Base-by-base conservation (phyloP, 2,797 vertebrate species). In the Apodemus agrarius region DNA sequence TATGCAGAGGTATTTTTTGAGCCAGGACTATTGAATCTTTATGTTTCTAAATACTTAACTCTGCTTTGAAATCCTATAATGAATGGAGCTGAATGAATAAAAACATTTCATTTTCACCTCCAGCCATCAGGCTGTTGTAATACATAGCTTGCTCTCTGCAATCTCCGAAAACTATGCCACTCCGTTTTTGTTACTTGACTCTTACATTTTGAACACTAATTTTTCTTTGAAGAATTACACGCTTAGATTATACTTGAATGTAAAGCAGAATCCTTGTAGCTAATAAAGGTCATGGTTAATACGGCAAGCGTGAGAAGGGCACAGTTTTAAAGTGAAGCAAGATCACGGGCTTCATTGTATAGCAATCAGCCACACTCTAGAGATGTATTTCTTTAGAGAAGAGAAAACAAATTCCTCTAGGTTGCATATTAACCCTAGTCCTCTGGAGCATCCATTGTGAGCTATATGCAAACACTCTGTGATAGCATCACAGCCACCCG, bases 221-320 rank as follows among this genome's bases (percentile, higher is more conserved):
- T 95, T 82, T 49, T 29, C 87, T 86, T 59, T 89, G 31, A 82
- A 37, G 67, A 95, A 92, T 84, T 90, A 37, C 54, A 40, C 88
- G 6, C 40, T 83, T 84, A 63, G 86, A 88, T 61, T 84, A 22
- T 6, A 80, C 8, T 40, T 89, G n/a, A 67, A 78, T 95, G 17
- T 91, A 65, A 85, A 65, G 61, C 49, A 65, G 26, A 26, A 22
- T 54, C 14, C 74, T 17, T 84, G 89, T 12, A n/a, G 12, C 92
- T 94, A 75, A 85, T 52, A 37, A 46, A 54, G 49, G 5, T 37
- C 40, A 61, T 29, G 61, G 82, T 75, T 61, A 74, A 57, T 26
- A 69, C n/a, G 31, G 49, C 83, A 37, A 79, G 13, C 87, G 19
- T 69, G 74, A 89, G 12, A 49, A 75, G 37, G 29, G 6, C 43